phyloP scores from a whole-genome alignment of 2,888 invertebrate species.

The Rhamphomyia laevipes region DNA sequence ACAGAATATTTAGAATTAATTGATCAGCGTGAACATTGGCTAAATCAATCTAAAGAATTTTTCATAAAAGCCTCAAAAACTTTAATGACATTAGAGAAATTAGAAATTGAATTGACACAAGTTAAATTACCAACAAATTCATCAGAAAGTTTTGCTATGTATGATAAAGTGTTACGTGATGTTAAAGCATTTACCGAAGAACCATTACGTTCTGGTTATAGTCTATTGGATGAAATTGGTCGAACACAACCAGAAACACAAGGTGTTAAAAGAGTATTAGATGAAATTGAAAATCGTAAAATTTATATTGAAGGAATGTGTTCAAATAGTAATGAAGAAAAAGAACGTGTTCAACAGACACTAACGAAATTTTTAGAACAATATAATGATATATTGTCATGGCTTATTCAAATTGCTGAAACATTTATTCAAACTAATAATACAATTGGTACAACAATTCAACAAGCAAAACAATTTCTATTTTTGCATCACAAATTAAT shows the following conservation, averaged over 20 bases:
- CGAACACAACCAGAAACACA: constrained; percentile 51
- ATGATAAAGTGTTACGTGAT: constrained; percentile 51
- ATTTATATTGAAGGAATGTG: constrained; percentile 51
- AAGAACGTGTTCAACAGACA: constrained; percentile 55
- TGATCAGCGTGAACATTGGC: constrained; percentile 55
- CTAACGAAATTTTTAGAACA: constrained; percentile 54
- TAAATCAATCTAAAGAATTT: constrained; percentile 57
- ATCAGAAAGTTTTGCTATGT: constrained; percentile 54
- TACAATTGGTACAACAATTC: constrained; percentile 58
- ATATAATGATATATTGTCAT: constrained; percentile 57
- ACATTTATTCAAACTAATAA: constrained; percentile 59
- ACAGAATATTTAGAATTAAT: constrained; percentile 59
- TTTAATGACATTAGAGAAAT: constrained; percentile 56
- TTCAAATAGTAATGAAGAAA: constrained; percentile 55
- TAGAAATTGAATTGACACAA: constrained; percentile 59
- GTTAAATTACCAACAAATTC: constrained; percentile 52
- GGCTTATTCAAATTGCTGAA: constrained; percentile 62
- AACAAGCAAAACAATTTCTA: constrained; percentile 58
- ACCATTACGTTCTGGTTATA: constrained; percentile 59
- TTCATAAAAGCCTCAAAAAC: constrained; percentile 62
- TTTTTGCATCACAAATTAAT: constrained; percentile 60
- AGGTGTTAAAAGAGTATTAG: constrained; percentile 52
- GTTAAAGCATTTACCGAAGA: constrained; percentile 54
- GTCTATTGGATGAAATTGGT: constrained; percentile 55
- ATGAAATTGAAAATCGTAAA: constrained; percentile 63